Evolutionary conservation across 2,113 vertebrate species (phyloP), one percentile per base, ranked within the genome.

Genomic region (Australoheros scitulus): DNA sequence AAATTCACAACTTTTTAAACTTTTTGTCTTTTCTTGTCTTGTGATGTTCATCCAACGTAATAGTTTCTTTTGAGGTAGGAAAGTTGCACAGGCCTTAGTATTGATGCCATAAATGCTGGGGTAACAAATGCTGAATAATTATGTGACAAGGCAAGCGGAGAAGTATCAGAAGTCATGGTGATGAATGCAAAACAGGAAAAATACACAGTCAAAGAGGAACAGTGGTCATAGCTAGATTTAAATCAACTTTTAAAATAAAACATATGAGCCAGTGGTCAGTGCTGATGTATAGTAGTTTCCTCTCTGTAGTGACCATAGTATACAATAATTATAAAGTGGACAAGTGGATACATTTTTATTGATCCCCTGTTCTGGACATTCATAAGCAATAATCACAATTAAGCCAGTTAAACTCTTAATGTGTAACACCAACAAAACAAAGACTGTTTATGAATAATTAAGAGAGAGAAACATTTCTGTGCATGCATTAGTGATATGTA

Each of bases 141-240:
- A 70, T 61, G 52, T 32, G 15, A 41, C 10, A 7, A 64, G 59
- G 29, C 8, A 41, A 68, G 22, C 3, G 6, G 5, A 57, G 56
- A 83, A 68, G 75, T 76, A 78, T 56, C 50, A 65, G 60, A 79
- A 43, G 29, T 36, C 34, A 61, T 36, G 52, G 18, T 57, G n/a
- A 70, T 41, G 43, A 41, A 55, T 18, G 22, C 43, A 57, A 77
- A 82, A 64, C 22, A 77, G 50, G 20, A 57, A 26, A 83, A 59
- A 22, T 61, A 20, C 41, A 47, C 17, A 10, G 57, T 20, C 43
- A 80, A 80, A 89, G 80, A 74, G 36, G 61, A 82, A 70, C 68
- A 59, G 11, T 32, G 22, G n/a, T 61, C 60, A 78, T 7, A 63
- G 38, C 22, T 75, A 34, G 58, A 32, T 43, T 57, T 17, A 18